A percentile compares a stretch with the other conserved stretches of the same genome.
These are phyloP conservation scores for Eupithecia tripunctaria DNA, from an alignment of 2,888 invertebrate species.

Conservation along the genomic window DNA sequence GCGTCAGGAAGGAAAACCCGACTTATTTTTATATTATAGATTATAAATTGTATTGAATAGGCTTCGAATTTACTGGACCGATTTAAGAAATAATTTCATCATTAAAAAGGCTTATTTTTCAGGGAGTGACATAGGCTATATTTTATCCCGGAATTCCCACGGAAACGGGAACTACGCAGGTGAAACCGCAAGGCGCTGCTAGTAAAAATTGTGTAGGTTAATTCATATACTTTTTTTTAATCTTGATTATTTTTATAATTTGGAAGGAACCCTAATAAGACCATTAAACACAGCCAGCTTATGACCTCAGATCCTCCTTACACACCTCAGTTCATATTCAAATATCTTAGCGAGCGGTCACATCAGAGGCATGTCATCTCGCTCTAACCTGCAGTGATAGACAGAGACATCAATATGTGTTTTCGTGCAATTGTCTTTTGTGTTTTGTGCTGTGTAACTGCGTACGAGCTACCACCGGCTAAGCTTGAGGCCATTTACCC, in stretches of 20 bases:
- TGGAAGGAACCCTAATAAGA: conserved; percentile 1
- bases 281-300: neutral
- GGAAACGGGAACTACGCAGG: no score
- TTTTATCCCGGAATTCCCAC: no score
- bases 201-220: no score
- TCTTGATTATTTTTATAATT: neutral
- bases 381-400: conserved; percentile 22
- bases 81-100: no score
- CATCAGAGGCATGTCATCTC: conserved; percentile 23
- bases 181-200: no score
- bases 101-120: no score
- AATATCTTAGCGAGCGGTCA: conserved; percentile 19
- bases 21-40: no score
- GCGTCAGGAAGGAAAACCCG: no score
- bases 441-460: conserved; percentile 38
- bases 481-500: conserved; percentile 85
- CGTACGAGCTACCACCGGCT: conserved; percentile 78
- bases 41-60: no score
- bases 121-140: no score
- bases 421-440: conserved; percentile 15
- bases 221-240: neutral
- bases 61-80: no score
- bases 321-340: conserved; percentile 12
- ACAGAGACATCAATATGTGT: conserved; percentile 29
- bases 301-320: neutral